These are phyloP conservation scores for Eupristina koningsbergeri DNA, from an alignment of 1,140 invertebrate genomes.

Conservation along the genomic window DNA sequence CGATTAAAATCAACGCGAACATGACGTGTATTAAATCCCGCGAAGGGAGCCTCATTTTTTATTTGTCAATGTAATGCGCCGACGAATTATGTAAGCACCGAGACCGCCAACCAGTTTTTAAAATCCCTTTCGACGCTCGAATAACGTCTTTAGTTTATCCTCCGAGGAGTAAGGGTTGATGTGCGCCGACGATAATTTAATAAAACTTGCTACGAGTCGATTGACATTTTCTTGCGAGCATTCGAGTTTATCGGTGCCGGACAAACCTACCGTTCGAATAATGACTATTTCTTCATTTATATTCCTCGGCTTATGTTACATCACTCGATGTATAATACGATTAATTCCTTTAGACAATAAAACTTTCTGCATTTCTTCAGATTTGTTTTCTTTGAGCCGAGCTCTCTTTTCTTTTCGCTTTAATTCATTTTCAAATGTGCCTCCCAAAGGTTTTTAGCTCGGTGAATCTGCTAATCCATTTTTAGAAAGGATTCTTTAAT, in stretches of 20 bases:
- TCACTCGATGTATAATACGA: neutral
- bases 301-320: neutral
- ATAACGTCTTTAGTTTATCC: neutral
- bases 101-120: neutral
- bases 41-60: neutral
- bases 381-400: neutral
- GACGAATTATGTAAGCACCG: conserved; percentile 7
- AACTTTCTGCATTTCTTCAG: neutral
- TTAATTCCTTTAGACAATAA: neutral
- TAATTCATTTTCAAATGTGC: neutral
- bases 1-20: neutral
- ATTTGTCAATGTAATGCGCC: neutral
- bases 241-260: neutral
- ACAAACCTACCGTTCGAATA: too few species aligned
- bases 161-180: neutral
- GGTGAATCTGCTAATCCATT: neutral
- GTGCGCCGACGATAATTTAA: too few species aligned
- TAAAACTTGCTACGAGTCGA: too few species aligned
- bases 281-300: too few species aligned
- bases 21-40: neutral
- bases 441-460: neutral
- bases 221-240: too few species aligned
- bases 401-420: neutral
- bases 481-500: neutral
- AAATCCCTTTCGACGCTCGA: neutral